phyloP scores from a whole-genome alignment of 2,888 invertebrate genomes.

The Cephus rjabovi region DNA sequence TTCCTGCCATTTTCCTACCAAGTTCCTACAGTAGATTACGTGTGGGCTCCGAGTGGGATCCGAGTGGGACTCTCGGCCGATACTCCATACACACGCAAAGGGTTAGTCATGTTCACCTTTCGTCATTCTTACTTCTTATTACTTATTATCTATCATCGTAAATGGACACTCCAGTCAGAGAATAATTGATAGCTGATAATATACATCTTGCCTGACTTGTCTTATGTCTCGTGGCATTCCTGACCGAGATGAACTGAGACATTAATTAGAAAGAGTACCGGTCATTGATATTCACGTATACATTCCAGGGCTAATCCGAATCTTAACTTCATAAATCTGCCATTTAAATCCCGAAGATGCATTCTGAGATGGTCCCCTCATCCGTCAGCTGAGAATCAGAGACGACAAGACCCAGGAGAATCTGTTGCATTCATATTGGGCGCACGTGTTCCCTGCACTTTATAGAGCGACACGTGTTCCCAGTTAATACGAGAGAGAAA shows the following conservation, averaged over 20 bases:
- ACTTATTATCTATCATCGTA: background rate
- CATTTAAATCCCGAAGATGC: no score
- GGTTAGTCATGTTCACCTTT: slow-evolving; percentile 1
- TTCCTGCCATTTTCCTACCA: no score
- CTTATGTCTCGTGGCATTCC: no score
- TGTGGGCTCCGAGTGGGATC: slow-evolving; percentile 28
- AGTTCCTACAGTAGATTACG: no score
- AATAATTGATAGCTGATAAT: no score
- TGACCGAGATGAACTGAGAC: no score
- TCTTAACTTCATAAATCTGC: no score
- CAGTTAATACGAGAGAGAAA: slow-evolving; percentile 14
- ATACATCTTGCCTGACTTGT: no score
- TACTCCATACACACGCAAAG: background rate
- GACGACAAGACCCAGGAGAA: background rate
- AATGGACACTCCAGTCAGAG: background rate
- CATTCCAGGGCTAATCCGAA: no score
- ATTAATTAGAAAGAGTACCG: no score
- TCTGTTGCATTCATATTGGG: slow-evolving; percentile 24
- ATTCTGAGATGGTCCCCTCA: no score
- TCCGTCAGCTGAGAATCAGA: background rate
- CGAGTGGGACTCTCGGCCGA: slow-evolving; percentile 26
- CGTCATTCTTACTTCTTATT: slow-evolving; percentile 2
- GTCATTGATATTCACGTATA: no score
- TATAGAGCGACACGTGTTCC: slow-evolving; percentile 35
- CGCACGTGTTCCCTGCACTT: slow-evolving; percentile 34